Conservation (phyloP, 1,140 invertebrate species). For the Zelostemma sp. region DNA sequence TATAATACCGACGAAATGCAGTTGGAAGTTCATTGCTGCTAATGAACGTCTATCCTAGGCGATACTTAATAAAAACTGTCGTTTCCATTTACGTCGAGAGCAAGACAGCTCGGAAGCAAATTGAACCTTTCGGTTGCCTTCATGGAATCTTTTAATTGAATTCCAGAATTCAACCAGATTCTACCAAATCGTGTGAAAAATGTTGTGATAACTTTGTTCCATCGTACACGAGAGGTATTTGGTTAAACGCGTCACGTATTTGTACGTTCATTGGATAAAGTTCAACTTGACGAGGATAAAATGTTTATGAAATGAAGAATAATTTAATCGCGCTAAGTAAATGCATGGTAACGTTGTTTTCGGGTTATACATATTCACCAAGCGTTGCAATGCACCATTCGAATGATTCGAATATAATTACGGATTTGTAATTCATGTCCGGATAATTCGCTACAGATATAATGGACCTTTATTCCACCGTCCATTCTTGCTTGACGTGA, state of each 20-base stretch:
- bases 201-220: neutral
- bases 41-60: conserved; percentile 35
- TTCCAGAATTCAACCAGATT: neutral
- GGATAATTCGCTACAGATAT: conserved; percentile 3
- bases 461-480: neutral
- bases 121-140: too few relatives aligned
- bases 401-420: conserved; percentile 10
- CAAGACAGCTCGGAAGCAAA: too few relatives aligned
- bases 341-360: conserved; percentile 8
- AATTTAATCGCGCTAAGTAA: conserved; percentile 15
- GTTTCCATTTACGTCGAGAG: conserved; percentile 1
- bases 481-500: too few relatives aligned
- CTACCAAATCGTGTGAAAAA: neutral
- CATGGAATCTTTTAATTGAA: neutral
- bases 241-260: conserved; percentile 7
- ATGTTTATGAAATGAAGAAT: conserved; percentile 12
- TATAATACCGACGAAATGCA: conserved; percentile 1
- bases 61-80: conserved; percentile 24
- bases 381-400: conserved; percentile 1
- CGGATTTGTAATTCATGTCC: conserved; percentile 17
- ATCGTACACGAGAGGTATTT: neutral
- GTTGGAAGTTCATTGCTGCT: conserved; percentile 24
- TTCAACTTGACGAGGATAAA: conserved; percentile 8
- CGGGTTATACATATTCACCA: conserved; percentile 15
- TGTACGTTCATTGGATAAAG: neutral